A percentile compares a stretch with the other conserved stretches of the same genome.
These are phyloP conservation scores for Strigamia transsilvanica DNA, from an alignment of 2,888 invertebrate genomes.

Conservation along the genomic window DNA sequence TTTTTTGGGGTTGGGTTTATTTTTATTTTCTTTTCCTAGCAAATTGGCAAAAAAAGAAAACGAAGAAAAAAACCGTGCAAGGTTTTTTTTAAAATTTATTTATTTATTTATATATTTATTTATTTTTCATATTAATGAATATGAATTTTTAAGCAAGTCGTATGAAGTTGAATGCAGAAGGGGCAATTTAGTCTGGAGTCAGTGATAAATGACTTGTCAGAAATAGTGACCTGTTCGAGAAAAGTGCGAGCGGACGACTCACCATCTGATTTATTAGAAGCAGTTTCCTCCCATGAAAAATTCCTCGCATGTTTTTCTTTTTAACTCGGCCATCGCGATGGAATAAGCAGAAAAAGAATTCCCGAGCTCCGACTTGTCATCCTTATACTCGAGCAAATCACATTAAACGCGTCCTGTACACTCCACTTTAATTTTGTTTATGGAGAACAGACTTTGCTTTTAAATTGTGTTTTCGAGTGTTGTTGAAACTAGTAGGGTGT, in stretches of 20 bases:
- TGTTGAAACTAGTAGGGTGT: neutral
- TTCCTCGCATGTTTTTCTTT: conserved; percentile 40
- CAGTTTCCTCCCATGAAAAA: conserved; percentile 30
- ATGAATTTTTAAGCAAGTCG: neutral
- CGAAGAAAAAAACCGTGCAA: neutral
- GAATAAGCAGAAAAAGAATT: neutral
- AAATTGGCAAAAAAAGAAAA: conserved; percentile 6
- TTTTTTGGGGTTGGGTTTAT: neutral
- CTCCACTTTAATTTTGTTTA: conserved; percentile 38
- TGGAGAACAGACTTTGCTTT: neutral
- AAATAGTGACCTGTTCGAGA: conserved; percentile 24
- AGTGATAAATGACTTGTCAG: conserved; percentile 33
- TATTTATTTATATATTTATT: neutral
- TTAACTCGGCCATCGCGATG: neutral
- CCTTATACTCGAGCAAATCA: neutral
- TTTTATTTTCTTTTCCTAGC: neutral
- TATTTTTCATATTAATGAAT: neutral
- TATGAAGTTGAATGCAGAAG: neutral
- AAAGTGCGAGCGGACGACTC: conserved; percentile 21
- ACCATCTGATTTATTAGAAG: conserved; percentile 16
- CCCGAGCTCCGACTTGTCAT: neutral
- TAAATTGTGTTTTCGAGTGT: conserved; percentile 17
- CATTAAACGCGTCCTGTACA: neutral
- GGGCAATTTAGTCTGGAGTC: conserved; percentile 12
- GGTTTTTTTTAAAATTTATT: neutral